phyloP scores from a whole-genome alignment of 1,140 invertebrate genomes.

The Drosophila ananassae region DNA sequence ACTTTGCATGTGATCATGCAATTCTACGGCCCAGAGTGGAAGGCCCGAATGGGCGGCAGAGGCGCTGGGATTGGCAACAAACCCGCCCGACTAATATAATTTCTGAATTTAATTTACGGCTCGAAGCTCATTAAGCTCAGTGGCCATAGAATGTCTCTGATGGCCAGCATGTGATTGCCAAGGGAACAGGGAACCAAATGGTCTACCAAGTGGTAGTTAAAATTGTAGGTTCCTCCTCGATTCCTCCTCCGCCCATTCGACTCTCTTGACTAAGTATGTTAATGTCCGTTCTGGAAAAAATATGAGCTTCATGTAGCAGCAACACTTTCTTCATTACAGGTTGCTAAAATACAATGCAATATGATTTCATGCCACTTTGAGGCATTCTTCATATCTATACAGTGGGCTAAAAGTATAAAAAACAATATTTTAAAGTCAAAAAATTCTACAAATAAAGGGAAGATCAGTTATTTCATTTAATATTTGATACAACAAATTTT shows the following conservation, averaged over 20 bases:
- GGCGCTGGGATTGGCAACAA: background rate
- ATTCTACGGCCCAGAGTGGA: slow-evolving; percentile 15
- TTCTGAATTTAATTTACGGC: slow-evolving; percentile 74
- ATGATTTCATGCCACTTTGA: slow-evolving; percentile 48
- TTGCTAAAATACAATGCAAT: slow-evolving; percentile 49
- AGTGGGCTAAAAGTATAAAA: slow-evolving; percentile 24
- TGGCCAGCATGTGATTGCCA: slow-evolving; percentile 55
- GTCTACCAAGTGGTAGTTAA: background rate
- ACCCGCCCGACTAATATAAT: slow-evolving; percentile 59
- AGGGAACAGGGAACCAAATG: slow-evolving; percentile 15
- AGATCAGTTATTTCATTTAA: too few relatives aligned
- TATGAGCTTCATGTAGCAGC: slow-evolving; percentile 14
- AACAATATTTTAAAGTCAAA: background rate
- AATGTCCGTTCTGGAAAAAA: slow-evolving; percentile 12
- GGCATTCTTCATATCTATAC: slow-evolving; percentile 34
- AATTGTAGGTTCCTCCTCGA: background rate
- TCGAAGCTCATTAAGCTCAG: slow-evolving; percentile 51
- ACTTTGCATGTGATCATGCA: slow-evolving; percentile 79
- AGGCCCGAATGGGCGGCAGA: slow-evolving; percentile 9
- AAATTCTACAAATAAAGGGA: background rate
- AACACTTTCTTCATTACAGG: slow-evolving; percentile 73
- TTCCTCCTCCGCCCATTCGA: slow-evolving; percentile 7
- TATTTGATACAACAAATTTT: too few relatives aligned
- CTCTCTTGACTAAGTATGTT: slow-evolving; percentile 48
- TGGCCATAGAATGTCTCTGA: slow-evolving; percentile 62